phyloP scores from a whole-genome alignment of 2,113 vertebrate species.

The human (Homo sapiens) region GRCh38 chr7:145043501-145044000 shows the following conservation, averaged over 20 bases:
- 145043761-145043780: not conserved
- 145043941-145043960: not conserved
- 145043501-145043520: conserved; percentile 15
- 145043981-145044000: not conserved
- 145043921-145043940: not conserved
- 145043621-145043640: not conserved
- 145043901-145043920: not conserved
- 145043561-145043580: not conserved
- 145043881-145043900: rapidly evolving
- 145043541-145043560: not conserved
- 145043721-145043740: not conserved
- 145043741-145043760: not conserved
- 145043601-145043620: not conserved
- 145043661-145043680: not conserved
- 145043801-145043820: not conserved
- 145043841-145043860: not conserved
- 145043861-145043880: not conserved
- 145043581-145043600: not conserved
- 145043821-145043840: rapidly evolving
- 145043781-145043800: not conserved
- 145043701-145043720: not conserved
- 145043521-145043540: not conserved
- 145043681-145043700: not conserved
- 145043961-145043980: not conserved
- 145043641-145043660: not conserved